phyloP scores from a whole-genome alignment of 64 coral and sea anemone species.

The Cladopsammia gracilis region DNA sequence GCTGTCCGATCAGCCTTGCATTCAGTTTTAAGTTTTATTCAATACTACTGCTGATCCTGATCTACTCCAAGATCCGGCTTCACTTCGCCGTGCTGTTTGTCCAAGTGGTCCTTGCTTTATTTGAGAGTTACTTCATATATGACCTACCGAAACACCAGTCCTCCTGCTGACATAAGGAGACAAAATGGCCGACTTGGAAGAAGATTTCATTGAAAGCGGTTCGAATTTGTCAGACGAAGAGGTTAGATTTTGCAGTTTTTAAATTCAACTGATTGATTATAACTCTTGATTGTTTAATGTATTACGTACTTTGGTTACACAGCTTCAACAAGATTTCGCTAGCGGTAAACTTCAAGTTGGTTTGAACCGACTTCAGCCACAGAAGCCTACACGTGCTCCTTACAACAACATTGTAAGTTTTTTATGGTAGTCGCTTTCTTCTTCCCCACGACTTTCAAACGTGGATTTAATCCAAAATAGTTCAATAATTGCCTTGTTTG shows the following conservation, averaged over 20 bases:
- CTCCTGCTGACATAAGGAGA: neutral
- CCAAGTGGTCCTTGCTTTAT: no score
- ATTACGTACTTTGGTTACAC: neutral
- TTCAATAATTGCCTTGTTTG: no score
- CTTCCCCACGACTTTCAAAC: no score
- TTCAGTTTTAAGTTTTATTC: no score
- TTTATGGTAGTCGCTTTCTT: neutral
- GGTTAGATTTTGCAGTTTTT: conserved; percentile 5
- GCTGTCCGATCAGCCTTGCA: no score
- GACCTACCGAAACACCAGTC: no score
- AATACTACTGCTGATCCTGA: no score
- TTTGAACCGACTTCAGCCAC: conserved; percentile 67
- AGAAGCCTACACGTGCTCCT: conserved; percentile 72
- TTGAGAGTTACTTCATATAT: no score
- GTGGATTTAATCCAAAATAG: no score
- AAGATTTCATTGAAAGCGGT: conserved; percentile 9
- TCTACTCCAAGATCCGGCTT: no score
- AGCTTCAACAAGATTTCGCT: conserved; percentile 86
- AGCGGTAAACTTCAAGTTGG: conserved; percentile 85
- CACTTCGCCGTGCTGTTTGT: no score
- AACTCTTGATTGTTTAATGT: neutral
- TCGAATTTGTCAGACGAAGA: conserved; percentile 28
- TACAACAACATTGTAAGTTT: conserved; percentile 85
- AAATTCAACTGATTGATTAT: neutral
- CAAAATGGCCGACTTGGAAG: conserved; percentile 40